phyloP scores from a whole-genome alignment of 2,113 vertebrate species.

The Poeciliopsis retropinna region DNA sequence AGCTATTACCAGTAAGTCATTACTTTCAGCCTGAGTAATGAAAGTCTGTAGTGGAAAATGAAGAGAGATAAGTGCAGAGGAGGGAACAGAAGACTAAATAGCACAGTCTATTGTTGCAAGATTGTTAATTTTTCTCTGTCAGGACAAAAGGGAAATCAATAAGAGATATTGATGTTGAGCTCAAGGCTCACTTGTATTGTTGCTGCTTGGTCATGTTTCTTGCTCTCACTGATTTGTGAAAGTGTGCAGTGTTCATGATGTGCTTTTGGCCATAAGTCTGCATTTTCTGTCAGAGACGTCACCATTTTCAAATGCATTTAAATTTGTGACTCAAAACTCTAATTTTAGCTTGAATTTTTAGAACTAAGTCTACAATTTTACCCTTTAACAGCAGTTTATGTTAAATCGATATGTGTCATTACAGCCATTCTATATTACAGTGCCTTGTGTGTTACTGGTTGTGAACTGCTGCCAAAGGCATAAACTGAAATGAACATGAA shows the following conservation, averaged over 20 bases:
- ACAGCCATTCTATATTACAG: no score
- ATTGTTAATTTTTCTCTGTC: slow-evolving; percentile 58
- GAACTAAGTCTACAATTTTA: no score
- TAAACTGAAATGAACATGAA: no score
- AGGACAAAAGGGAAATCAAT: slow-evolving; percentile 65
- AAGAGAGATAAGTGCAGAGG: slow-evolving; percentile 45
- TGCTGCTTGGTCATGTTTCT: slow-evolving; percentile 46
- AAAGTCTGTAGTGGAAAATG: slow-evolving; percentile 47
- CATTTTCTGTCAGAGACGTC: slow-evolving; percentile 19
- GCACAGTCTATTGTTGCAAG: slow-evolving; percentile 50
- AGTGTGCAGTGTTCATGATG: slow-evolving; percentile 20
- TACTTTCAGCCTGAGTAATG: slow-evolving; percentile 45
- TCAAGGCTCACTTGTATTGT: slow-evolving; percentile 55
- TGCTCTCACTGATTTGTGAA: slow-evolving; percentile 17
- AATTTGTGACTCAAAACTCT: no score
- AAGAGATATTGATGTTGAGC: slow-evolving; percentile 64
- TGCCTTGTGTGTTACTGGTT: no score
- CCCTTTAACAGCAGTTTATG: no score
- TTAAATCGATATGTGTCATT: no score
- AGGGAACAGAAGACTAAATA: slow-evolving; percentile 30
- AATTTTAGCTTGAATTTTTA: no score
- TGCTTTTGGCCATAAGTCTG: slow-evolving; percentile 10
- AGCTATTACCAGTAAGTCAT: slow-evolving; percentile 45
- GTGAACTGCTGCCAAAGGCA: no score
- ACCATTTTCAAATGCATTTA: neutral